Evolutionary conservation across 1,140 invertebrate genomes (phyloP).

Genomic region (Rhyacophila brunnea): DNA sequence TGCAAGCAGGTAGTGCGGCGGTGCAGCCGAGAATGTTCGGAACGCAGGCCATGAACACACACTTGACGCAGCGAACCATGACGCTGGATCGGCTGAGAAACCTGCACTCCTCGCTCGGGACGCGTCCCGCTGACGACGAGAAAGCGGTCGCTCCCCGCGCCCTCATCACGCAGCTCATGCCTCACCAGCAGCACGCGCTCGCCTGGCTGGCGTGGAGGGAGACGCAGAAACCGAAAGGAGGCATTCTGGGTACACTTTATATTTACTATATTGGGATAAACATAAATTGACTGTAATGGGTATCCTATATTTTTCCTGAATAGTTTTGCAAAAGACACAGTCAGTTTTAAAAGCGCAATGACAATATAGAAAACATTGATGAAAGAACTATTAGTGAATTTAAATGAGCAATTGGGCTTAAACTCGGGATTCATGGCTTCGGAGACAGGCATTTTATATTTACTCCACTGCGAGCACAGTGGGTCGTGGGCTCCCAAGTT

Average conservation of each 20-base stretch:
- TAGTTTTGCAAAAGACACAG: too few species aligned
- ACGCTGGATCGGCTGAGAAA: conserved; percentile 70
- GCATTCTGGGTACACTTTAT: conserved; percentile 60
- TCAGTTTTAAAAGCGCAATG: too few species aligned
- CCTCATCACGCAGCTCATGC: conserved; percentile 71
- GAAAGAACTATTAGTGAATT: too few species aligned
- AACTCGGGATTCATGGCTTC: too few species aligned
- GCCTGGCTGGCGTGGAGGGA: conserved; percentile 90
- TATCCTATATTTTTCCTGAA: too few species aligned
- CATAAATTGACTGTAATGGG: too few species aligned
- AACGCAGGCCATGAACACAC: conserved; percentile 59
- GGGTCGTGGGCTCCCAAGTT: too few species aligned
- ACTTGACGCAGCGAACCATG: conserved; percentile 61
- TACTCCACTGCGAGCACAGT: too few species aligned
- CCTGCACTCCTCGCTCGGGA: conserved; percentile 70
- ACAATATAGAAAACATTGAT: too few species aligned
- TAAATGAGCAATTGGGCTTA: too few species aligned
- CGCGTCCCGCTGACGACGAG: conserved; percentile 61
- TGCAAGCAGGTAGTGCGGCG: conserved; percentile 50
- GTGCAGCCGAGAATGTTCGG: conserved; percentile 57
- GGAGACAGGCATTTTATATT: too few species aligned
- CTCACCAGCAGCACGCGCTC: conserved; percentile 84
- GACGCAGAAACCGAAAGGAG: conserved; percentile 76
- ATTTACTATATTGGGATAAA: too few species aligned
- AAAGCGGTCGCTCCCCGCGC: conserved; percentile 62